Evolutionary conservation across 2,113 vertebrate species (phyloP).

Genomic region (Lepus timidus): DNA sequence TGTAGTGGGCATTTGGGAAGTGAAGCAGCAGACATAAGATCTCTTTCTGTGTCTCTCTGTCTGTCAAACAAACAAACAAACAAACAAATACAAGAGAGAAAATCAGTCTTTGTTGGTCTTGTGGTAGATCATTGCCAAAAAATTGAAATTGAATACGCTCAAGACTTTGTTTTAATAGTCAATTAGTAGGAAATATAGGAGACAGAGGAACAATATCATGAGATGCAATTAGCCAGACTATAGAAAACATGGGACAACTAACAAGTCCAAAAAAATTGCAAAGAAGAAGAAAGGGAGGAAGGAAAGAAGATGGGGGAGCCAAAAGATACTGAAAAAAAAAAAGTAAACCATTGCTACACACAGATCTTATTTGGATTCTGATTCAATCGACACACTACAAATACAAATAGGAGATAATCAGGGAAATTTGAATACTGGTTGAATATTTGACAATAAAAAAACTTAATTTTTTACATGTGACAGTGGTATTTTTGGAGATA

Average conservation of each 20-base stretch:
- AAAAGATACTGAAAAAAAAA: background rate
- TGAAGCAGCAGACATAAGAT: no score
- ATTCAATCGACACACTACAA: background rate
- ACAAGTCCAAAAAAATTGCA: background rate
- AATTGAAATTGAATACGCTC: slow-evolving; percentile 37
- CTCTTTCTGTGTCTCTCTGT: no score
- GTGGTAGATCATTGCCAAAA: slow-evolving; percentile 45
- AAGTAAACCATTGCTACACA: background rate
- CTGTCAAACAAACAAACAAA: no score
- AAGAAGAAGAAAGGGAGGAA: background rate
- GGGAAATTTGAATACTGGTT: background rate
- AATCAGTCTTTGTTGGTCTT: background rate
- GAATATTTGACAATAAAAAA: slow-evolving; percentile 20
- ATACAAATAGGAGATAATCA: background rate
- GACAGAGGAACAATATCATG: background rate
- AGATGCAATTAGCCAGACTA: slow-evolving; percentile 24
- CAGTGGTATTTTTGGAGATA: background rate
- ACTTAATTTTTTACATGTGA: slow-evolving; percentile 19
- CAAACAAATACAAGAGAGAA: slow-evolving; percentile 1
- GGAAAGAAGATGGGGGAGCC: background rate
- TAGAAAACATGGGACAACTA: background rate
- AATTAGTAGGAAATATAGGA: slow-evolving; percentile 30
- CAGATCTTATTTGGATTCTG: slow-evolving; percentile 31
- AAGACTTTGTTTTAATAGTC: slow-evolving; percentile 62
- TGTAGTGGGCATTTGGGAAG: no score